A percentile compares a stretch with the other conserved stretches of the same genome.
Evolutionary conservation across 2,113 vertebrate genomes (phyloP).

Genomic region (Tympanuchus pallidicinctus): DNA sequence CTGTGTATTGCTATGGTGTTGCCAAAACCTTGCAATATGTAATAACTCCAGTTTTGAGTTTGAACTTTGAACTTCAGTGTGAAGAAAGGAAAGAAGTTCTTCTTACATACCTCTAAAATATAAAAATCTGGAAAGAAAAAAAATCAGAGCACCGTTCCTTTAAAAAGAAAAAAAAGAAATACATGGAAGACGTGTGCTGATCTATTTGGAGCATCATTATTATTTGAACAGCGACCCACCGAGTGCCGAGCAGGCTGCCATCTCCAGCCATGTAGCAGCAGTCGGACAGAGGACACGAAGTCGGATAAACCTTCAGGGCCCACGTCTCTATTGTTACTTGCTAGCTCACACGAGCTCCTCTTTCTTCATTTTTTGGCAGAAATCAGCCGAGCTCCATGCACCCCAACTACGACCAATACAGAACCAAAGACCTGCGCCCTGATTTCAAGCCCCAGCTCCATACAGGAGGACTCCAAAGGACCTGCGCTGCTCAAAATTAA

Average conservation of each 20-base stretch:
- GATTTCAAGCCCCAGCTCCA: background rate
- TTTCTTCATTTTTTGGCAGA: background rate
- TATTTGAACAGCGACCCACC: slow-evolving; percentile 57
- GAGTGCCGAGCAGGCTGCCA: background rate
- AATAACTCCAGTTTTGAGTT: background rate
- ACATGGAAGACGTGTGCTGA: slow-evolving; percentile 1
- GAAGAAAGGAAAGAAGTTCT: background rate
- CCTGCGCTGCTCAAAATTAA: background rate
- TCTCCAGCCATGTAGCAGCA: background rate
- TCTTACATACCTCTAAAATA: background rate
- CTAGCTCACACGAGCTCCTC: background rate
- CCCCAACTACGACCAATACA: background rate
- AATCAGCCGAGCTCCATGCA: background rate
- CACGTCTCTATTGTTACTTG: background rate
- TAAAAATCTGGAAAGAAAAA: background rate
- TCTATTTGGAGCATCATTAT: slow-evolving; percentile 62
- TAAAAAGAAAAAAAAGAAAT: background rate
- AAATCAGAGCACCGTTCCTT: background rate
- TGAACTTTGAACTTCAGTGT: background rate
- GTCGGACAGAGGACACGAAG: background rate
- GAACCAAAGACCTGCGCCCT: background rate
- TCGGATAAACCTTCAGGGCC: background rate
- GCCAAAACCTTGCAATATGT: background rate
- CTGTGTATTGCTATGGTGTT: background rate
- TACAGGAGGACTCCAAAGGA: background rate